Evolutionary conservation across 2,888 invertebrate species (phyloP), one percentile per base, ranked within the genome.

Genomic region (Acronicta alni): DNA sequence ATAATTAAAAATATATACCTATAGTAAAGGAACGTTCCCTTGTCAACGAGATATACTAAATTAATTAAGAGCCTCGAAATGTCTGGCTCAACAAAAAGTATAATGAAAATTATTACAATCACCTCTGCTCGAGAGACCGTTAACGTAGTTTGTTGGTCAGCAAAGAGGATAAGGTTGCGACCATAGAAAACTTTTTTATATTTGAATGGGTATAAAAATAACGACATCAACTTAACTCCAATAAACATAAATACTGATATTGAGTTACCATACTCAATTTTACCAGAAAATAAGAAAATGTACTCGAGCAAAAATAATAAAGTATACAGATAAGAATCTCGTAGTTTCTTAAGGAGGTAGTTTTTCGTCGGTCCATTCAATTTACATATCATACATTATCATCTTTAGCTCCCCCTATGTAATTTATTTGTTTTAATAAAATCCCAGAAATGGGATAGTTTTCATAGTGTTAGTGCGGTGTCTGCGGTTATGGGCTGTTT

Each of bases 401-500:
- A 80, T 81, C 75, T 78, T 75, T 73, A 68, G 79, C 65, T 78
- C 79, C 84, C 82, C 82, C 77, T 67, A 35, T 58, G 72, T 79
- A 78, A 82, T 83, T 84, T 85, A 86, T 84, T 85, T 84, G 83
- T 87, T 84, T 85, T 88, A 86, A 85, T 89, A 89, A 88, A 89
- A 89, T 86, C 84, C 86, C 80, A 71, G 83, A 85, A n/a, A 89
- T 86, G 86, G 85, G 82, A 83, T 87, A 90, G 89, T 91, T 91
- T 89, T 88, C 88, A 85, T 91, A 89, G 81, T 78, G 83, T 87
- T 84, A 88, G 81, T 77, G 81, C 80, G 81, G 82, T 86, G 85
- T 87, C 83, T 83, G 80, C 76, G 82, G 84, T 93, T 93, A 93
- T 91, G 90, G 89, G 76, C 80, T 80, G 85, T 91, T 91, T 87